Conservation (phyloP, 2,797 vertebrate genomes). For the Sebastiscus tertius region DNA sequence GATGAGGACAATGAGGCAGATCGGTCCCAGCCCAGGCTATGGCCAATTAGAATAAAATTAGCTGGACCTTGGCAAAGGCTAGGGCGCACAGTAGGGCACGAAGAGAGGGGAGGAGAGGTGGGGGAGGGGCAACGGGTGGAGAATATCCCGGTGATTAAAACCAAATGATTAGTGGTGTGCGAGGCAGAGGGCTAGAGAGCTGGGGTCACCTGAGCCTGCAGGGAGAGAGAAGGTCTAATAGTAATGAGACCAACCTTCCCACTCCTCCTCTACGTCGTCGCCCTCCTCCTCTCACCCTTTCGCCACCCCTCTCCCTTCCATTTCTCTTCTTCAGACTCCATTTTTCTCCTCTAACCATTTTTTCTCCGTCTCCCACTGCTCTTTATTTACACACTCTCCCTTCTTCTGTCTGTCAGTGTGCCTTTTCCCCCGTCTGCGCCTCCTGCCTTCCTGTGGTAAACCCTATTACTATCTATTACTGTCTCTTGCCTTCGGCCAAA, state of each 20-base stretch:
- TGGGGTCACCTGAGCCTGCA: slow-evolving; percentile 78
- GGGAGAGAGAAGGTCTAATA: slow-evolving; percentile 78
- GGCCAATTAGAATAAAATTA: slow-evolving; percentile 87
- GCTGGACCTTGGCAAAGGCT: slow-evolving; percentile 87
- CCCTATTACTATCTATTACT: slow-evolving; percentile 67
- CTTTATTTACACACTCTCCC: slow-evolving; percentile 56
- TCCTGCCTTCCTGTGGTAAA: slow-evolving; percentile 52
- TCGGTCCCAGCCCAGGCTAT: slow-evolving; percentile 75
- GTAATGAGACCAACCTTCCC: slow-evolving; percentile 83
- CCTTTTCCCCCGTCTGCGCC: slow-evolving; percentile 24
- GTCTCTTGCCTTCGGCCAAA: slow-evolving; percentile 63
- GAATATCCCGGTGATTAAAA: slow-evolving; percentile 80
- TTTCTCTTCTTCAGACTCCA: slow-evolving; percentile 18
- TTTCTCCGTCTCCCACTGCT: slow-evolving; percentile 31
- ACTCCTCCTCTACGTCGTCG: slow-evolving; percentile 44
- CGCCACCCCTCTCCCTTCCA: slow-evolving; percentile 1
- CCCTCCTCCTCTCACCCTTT: slow-evolving; percentile 45
- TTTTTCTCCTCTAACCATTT: slow-evolving; percentile 32
- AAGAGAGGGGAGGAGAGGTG: slow-evolving; percentile 49
- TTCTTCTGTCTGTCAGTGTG: slow-evolving; percentile 41
- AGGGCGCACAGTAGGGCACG: slow-evolving; percentile 78
- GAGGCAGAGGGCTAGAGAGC: slow-evolving; percentile 72
- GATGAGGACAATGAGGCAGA: slow-evolving; percentile 79
- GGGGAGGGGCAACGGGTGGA: slow-evolving; percentile 60
- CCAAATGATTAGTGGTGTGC: slow-evolving; percentile 79